Base-by-base conservation (phyloP, 1,140 invertebrate species). In the Drosophila azteca region DNA sequence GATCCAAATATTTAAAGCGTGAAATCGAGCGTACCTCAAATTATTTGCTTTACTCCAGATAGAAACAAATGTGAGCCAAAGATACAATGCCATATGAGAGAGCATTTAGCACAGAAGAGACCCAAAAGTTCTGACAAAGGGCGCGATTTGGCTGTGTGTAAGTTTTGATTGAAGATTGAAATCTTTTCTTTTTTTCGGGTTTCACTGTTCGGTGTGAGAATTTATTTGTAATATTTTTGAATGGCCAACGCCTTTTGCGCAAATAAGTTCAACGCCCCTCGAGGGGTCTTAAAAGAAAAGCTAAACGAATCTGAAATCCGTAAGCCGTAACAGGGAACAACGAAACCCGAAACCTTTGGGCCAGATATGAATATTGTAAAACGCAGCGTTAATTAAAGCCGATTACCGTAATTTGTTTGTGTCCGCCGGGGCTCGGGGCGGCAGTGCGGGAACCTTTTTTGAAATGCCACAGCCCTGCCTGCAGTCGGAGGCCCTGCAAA, bases 361-460 rank as follows among this genome's bases (percentile, higher is more conserved):
- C 20, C 65, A 77, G 76, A 67, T 79, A 11, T 9, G 35, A 39
- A 39, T 39, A 11, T 13, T 39, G 35, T 39, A 79, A 83, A 89
- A 88, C 59, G 65, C 57, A 66, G 80, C 85, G 70, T 90, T 79
- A 90, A 90, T 90, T 87, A 82, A 82, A 74, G 60, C 68, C 80
- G 85, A 87, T 90, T 79, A 90, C 79, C 73, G 78, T 90, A 90
- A 90, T 90, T 90, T 90, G 85, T 90, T 82, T 61, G 69, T 77
- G 66, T 87, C 85, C 76, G 84, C 61, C 66, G 81, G 76, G 57
- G 44, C 35, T 29, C 48, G 13, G 31, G 52, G 43, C 58, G 63
- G 45, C 50, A 55, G 59, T 43, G 65, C 70, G 71, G 65, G 35
- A 39, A 39, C 35, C 79, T 61, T 78, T 85, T 85, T 63, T 74